Conservation (phyloP, 2,888 invertebrate genomes). For the Drosophila macrothrix region DNA sequence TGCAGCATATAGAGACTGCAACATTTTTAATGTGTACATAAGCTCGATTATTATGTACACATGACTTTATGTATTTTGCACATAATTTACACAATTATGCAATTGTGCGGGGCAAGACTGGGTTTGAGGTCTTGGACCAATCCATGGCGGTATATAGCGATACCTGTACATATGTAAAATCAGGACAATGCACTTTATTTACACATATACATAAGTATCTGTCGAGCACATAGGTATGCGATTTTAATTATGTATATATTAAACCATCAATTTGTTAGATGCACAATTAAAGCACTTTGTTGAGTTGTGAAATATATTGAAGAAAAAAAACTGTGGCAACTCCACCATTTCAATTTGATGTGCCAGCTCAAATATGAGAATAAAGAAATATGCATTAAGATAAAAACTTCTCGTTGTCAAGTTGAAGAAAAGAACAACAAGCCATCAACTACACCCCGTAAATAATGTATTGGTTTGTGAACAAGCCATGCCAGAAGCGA, state of each 20-base stretch:
- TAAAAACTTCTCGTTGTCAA: background rate
- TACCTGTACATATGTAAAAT: conserved; percentile 33
- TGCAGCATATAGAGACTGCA: conserved; percentile 20
- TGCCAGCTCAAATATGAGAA: background rate
- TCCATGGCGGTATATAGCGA: conserved; percentile 7
- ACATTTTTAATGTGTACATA: conserved; percentile 41
- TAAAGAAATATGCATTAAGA: background rate
- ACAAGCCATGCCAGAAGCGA: background rate
- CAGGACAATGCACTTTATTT: conserved; percentile 44
- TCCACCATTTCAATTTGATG: background rate
- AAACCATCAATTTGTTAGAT: conserved; percentile 7
- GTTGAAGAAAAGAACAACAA: background rate
- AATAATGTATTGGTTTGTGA: background rate
- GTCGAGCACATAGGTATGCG: background rate
- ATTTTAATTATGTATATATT: conserved; percentile 3
- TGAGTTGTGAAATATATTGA: background rate
- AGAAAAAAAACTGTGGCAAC: background rate
- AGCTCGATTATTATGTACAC: conserved; percentile 41
- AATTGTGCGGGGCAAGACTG: conserved; percentile 16
- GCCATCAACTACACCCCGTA: background rate
- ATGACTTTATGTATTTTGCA: conserved; percentile 17
- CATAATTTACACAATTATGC: conserved; percentile 20
- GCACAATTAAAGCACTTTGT: background rate
- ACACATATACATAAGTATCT: conserved; percentile 17
- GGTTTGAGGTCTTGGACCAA: conserved; percentile 27